These are phyloP conservation scores for Acanthosepion esculentum DNA, from an alignment of 2,888 invertebrate species.

Conservation along the genomic window DNA sequence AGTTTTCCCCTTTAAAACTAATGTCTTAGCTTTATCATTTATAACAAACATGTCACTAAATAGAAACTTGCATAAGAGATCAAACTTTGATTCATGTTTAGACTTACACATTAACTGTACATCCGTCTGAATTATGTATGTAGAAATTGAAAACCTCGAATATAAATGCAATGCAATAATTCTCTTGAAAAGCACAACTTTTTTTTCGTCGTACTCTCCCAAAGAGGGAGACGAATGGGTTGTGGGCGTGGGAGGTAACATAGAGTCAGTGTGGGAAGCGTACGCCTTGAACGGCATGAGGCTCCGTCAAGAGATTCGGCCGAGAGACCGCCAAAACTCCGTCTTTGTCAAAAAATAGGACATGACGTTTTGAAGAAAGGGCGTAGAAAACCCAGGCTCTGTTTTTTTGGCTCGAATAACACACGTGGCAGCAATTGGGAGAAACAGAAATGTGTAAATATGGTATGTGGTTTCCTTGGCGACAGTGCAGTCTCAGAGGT, in stretches of 20 bases:
- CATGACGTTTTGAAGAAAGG: slow-evolving; percentile 15
- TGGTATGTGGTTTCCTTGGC: slow-evolving; percentile 13
- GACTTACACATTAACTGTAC: not conserved
- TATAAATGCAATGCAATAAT: not conserved
- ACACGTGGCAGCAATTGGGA: slow-evolving; percentile 15
- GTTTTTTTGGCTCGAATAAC: not conserved
- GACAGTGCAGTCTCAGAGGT: not conserved
- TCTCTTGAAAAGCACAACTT: not conserved
- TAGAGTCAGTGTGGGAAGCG: not conserved
- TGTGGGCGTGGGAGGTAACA: not conserved
- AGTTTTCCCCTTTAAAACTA: no score
- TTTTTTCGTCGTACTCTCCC: not conserved
- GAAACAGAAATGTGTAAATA: not conserved
- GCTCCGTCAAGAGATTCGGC: not conserved
- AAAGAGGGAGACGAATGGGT: not conserved
- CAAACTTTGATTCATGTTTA: not conserved
- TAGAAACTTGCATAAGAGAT: no score
- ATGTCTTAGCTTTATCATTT: no score
- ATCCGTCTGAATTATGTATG: not conserved
- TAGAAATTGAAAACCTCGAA: not conserved
- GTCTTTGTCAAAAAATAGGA: not conserved
- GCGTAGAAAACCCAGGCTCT: not conserved
- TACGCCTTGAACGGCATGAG: not conserved
- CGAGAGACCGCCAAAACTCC: not conserved
- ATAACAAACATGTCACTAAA: no score